These are phyloP conservation scores for Heliconius ethilla DNA, from an alignment of 2,888 invertebrate species.

Conservation along the genomic window DNA sequence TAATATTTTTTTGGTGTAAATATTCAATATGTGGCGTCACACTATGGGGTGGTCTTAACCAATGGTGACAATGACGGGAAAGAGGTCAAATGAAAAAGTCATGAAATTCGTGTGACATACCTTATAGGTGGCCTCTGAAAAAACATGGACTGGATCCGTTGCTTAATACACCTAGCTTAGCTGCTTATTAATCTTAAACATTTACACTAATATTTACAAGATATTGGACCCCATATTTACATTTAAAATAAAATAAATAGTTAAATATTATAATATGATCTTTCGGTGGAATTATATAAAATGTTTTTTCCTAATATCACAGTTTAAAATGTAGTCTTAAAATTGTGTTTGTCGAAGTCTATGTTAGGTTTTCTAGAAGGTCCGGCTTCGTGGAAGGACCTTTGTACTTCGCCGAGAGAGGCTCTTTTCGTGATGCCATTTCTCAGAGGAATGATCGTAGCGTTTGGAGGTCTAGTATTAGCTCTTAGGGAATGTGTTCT, in stretches of 20 bases:
- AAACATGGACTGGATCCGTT: conserved; percentile 17
- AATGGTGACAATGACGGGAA: too few relatives aligned
- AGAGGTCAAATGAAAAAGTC: too few relatives aligned
- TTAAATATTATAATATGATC: conserved; percentile 63
- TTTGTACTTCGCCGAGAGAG: conserved; percentile 62
- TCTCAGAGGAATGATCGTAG: conserved; percentile 72
- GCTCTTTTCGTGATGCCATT: conserved; percentile 68
- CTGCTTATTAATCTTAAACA: conserved; percentile 19
- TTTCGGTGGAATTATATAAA: conserved; percentile 68
- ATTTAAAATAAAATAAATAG: conserved; percentile 61
- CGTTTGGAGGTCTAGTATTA: conserved; percentile 65
- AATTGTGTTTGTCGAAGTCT: conserved; percentile 62
- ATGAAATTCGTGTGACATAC: neutral
- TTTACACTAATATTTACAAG: conserved; percentile 68
- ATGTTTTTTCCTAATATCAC: conserved; percentile 66
- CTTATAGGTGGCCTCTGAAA: neutral
- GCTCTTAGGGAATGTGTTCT: conserved; percentile 67
- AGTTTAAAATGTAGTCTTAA: conserved; percentile 77
- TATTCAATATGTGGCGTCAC: too few relatives aligned
- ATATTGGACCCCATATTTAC: conserved; percentile 63
- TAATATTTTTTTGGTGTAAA: too few relatives aligned
- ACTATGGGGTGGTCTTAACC: too few relatives aligned
- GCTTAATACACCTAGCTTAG: conserved; percentile 22
- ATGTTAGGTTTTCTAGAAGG: conserved; percentile 49
- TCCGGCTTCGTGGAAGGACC: conserved; percentile 47